A percentile compares a stretch with the other conserved stretches of the same genome.
These are phyloP conservation scores for Salvator merianae DNA, from an alignment of 2,113 vertebrate genomes.

Conservation along the genomic window DNA sequence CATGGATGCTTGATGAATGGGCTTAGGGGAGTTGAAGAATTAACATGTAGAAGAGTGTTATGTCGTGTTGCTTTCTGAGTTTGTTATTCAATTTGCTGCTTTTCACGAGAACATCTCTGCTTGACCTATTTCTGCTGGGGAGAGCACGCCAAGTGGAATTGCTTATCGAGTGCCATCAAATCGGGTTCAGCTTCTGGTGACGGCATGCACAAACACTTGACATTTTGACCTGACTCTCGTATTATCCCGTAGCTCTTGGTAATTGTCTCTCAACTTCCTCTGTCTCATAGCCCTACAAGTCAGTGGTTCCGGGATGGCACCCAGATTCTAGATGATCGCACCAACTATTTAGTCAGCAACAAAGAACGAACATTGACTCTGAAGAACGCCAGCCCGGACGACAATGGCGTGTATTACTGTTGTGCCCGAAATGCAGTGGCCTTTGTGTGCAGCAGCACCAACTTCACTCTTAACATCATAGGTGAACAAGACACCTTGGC, in stretches of 20 bases:
- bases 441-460: constrained; percentile 86
- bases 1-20: background rate
- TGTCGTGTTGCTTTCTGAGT: constrained; percentile 2
- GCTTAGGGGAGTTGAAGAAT: too few relatives aligned
- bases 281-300: constrained; percentile 81
- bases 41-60: constrained; percentile 13
- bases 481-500: constrained; percentile 72
- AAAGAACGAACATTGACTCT: constrained; percentile 91
- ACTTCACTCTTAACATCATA: constrained; percentile 89
- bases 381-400: constrained; percentile 77
- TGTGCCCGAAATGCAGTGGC: constrained; percentile 89
- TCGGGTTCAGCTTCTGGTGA: too few relatives aligned
- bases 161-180: background rate
- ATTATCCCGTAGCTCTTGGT: too few relatives aligned
- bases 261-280: background rate
- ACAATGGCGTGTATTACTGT: constrained; percentile 91
- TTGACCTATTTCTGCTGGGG: constrained; percentile 22
- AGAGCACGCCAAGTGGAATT: constrained; percentile 46
- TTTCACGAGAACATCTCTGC: constrained; percentile 48
- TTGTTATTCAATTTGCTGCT: constrained; percentile 5
- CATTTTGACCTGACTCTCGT: too few relatives aligned
- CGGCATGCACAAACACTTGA: too few relatives aligned
- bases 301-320: constrained; percentile 90
- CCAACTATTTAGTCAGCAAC: constrained; percentile 84
- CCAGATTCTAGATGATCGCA: constrained; percentile 74